A percentile compares a stretch with the other conserved stretches of the same genome.
Conservation (phyloP, 2,113 vertebrate genomes). For the Alaudala cheleensis region DNA sequence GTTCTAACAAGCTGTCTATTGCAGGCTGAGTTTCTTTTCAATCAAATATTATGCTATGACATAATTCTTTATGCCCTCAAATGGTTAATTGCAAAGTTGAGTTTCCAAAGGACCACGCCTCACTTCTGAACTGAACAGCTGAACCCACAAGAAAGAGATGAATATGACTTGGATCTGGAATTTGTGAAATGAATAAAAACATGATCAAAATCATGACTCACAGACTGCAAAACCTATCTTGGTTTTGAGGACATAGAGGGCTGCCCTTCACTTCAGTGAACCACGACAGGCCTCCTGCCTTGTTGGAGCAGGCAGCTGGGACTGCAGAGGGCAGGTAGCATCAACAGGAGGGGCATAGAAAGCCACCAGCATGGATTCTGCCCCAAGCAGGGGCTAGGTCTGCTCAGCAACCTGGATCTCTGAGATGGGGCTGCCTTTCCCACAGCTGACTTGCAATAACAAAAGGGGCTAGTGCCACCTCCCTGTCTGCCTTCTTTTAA, state of each 20-base stretch:
- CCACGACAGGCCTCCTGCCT: fast-evolving
- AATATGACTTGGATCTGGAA: background rate
- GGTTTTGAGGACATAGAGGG: background rate
- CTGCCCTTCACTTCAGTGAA: background rate
- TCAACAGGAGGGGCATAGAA: too few relatives aligned
- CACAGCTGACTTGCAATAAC: background rate
- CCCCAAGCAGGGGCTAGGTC: background rate
- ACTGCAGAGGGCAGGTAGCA: too few relatives aligned
- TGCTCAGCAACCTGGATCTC: background rate
- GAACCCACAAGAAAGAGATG: background rate
- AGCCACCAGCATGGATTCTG: background rate
- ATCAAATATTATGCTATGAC: background rate
- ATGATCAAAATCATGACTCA: background rate
- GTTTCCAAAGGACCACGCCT: background rate
- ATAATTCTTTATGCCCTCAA: background rate
- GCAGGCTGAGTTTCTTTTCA: background rate
- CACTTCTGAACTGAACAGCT: background rate
- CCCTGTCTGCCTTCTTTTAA: background rate
- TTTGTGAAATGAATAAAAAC: background rate
- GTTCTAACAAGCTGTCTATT: background rate
- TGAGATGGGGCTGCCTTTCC: background rate
- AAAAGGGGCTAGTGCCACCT: background rate
- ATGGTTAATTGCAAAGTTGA: background rate
- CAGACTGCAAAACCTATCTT: background rate
- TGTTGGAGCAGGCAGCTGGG: background rate